Base-by-base conservation (phyloP, 2,888 invertebrate genomes). In the Malthinus flaveolus region DNA sequence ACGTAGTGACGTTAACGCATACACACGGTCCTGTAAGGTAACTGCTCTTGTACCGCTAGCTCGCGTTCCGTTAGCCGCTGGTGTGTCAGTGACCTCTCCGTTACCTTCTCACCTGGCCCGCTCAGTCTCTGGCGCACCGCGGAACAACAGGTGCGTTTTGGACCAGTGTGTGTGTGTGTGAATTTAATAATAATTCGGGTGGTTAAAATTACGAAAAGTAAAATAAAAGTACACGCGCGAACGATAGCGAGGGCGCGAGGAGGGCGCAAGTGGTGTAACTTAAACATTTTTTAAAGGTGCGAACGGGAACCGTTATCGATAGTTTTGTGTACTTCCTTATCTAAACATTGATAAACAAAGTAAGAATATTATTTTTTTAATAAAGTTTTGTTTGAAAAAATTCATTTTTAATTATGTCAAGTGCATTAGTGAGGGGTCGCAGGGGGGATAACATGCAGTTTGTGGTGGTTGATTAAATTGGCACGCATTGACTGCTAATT, bases 11-110 rank as follows among this genome's bases (percentile, higher is more conserved):
- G 67, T 67, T 68, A 59, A 59, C 61, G 63, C 72, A 75, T 77
- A 78, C 78, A 75, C 77, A 78, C 74, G 69, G 73, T 78, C 78
- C 78, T 77, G 77, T 76, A 78, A 78, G 73, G 70, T 78, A 78
- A 78, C 78, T 76, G 78, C 74, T 77, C 76, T 77, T 76, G 74
- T 78, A 77, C 78, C 77, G 78, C 77, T 78, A 77, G 66, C 59
- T 61, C 62, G 61, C 72, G 74, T 74, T 72, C 76, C 76, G 77
- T 77, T 76, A 76, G 66, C 69, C 73, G 72, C 68, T 73, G 71
- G 72, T 71, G 73, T 76, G 77, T 77, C 77, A 77, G 72, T 77
- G 77, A 78, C 78, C 77, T 73, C 75, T 73, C 75, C 68, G 71
- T 65, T 73, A 75, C 71, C 75, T 76, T 74, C 77, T 76, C 77